A percentile compares a stretch with the other conserved stretches of the same genome.
Conservation (phyloP, 1,140 invertebrate species). For the Forficula auricularia region DNA sequence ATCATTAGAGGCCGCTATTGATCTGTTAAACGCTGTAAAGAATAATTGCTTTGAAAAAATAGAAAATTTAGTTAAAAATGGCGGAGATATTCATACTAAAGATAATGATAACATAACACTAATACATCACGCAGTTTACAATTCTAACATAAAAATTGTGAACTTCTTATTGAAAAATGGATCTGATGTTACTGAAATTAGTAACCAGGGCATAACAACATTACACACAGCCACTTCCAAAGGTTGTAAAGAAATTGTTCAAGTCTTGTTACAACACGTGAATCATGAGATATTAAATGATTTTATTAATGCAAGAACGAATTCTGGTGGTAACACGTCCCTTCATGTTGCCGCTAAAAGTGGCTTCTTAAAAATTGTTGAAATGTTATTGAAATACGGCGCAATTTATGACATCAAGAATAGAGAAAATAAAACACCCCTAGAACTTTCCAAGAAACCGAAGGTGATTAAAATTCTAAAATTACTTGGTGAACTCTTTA, state of each 20-base stretch:
- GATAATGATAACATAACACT: conserved; percentile 13
- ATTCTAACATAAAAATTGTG: conserved; percentile 12
- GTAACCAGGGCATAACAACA: conserved; percentile 1
- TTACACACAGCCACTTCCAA: conserved; percentile 9
- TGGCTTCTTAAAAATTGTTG: conserved; percentile 5
- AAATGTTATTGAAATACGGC: conserved; percentile 9
- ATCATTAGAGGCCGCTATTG: too few relatives aligned
- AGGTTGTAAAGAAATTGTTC: too few relatives aligned
- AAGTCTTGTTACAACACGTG: too few relatives aligned
- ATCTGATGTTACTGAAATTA: conserved; percentile 8
- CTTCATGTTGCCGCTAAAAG: conserved; percentile 12
- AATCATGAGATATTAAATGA: conserved; percentile 19
- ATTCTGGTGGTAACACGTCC: conserved; percentile 2
- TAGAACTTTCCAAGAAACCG: conserved; percentile 9
- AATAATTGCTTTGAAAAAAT: conserved; percentile 9
- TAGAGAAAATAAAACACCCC: conserved; percentile 7
- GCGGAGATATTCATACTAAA: conserved; percentile 10
- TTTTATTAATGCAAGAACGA: conserved; percentile 6
- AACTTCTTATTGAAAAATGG: conserved; percentile 12
- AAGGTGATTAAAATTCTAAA: conserved; percentile 9
- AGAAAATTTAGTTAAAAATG: conserved; percentile 12
- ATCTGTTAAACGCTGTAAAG: conserved; percentile 9
- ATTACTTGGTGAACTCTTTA: conserved; percentile 11
- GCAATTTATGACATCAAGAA: conserved; percentile 23
- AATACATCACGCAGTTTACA: conserved; percentile 13